Evolutionary conservation across 2,888 invertebrate genomes (phyloP).

Genomic region (Lamellibrachia satsuma): DNA sequence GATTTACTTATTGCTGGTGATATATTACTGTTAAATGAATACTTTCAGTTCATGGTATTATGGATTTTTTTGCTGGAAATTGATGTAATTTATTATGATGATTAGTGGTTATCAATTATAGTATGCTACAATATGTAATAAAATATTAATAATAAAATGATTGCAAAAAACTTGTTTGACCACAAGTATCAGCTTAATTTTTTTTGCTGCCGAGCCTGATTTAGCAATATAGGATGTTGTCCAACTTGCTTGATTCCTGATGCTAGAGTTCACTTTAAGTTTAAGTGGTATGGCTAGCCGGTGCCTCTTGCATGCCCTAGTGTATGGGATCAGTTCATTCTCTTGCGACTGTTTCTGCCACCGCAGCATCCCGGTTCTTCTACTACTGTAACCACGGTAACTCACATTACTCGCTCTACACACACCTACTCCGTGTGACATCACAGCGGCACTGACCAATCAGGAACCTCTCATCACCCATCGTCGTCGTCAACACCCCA

Average conservation of each 20-base stretch:
- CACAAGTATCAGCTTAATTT: not conserved
- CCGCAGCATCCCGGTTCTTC: not conserved
- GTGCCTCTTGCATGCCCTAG: not conserved
- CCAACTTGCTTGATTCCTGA: not conserved
- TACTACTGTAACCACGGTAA: conserved; percentile 17
- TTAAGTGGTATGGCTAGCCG: not conserved
- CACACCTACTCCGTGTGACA: conserved; percentile 17
- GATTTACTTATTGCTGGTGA: no score
- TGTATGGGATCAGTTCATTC: not conserved
- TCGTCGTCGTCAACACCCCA: not conserved
- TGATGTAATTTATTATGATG: not conserved
- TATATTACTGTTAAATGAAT: no score
- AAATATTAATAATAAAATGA: not conserved
- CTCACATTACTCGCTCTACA: not conserved
- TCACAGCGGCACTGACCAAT: not conserved
- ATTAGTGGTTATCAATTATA: not conserved
- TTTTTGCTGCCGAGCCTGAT: not conserved
- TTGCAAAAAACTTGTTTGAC: not conserved
- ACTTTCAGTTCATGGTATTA: not conserved
- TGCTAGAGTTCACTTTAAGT: not conserved
- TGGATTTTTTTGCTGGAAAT: not conserved
- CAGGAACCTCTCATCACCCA: not conserved
- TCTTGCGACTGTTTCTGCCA: conserved; percentile 17
- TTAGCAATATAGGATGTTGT: not conserved
- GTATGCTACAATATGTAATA: no score